Evolutionary conservation across 2,113 vertebrate genomes (phyloP).

Genomic region (Azemiops feae): DNA sequence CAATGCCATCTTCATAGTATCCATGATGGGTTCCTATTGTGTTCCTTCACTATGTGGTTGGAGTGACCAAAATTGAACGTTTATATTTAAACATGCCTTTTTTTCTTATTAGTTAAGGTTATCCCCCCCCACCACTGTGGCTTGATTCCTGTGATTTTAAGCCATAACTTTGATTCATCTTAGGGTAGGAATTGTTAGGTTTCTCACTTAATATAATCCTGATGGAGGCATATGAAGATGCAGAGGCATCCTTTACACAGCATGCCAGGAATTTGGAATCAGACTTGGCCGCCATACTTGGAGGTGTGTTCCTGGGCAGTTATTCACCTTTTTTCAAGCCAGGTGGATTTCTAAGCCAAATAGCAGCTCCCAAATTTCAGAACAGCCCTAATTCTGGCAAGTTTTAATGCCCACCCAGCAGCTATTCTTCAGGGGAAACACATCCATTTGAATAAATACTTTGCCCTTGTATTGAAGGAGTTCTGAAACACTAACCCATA

Average conservation of each 20-base stretch:
- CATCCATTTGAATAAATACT: not conserved
- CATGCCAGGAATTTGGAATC: not conserved
- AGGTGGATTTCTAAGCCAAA: not conserved
- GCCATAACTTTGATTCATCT: not conserved
- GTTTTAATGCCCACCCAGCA: not conserved
- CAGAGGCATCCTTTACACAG: not conserved
- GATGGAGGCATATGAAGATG: not conserved
- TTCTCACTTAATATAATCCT: not conserved
- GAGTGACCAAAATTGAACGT: not conserved
- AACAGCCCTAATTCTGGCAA: not conserved
- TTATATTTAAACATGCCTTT: not conserved
- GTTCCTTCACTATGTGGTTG: not conserved
- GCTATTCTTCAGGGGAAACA: not conserved
- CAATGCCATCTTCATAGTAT: not conserved
- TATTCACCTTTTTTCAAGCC: not conserved
- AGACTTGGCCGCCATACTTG: not conserved
- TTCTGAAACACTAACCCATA: not conserved
- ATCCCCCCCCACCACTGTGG: not conserved
- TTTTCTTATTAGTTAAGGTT: not conserved
- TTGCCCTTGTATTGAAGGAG: not conserved
- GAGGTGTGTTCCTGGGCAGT: not conserved
- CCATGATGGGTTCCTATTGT: not conserved
- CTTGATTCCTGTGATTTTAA: not conserved
- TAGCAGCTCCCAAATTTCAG: not conserved
- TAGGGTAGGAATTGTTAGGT: not conserved